Conservation (phyloP, 2,888 invertebrate genomes). For the Dynastes grantii region DNA sequence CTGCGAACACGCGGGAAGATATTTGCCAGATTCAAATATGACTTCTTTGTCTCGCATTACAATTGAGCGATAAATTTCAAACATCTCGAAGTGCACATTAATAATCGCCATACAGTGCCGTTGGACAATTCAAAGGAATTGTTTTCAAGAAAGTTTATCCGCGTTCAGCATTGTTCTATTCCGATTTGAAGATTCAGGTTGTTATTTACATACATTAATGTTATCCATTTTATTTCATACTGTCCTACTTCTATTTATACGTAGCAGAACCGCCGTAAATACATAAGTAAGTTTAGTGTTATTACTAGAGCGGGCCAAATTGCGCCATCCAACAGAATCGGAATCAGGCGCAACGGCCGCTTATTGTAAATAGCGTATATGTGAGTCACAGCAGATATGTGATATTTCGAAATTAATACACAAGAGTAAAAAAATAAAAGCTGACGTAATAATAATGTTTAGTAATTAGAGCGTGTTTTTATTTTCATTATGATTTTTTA, state of each 20-base stretch:
- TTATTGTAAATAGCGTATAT: no score
- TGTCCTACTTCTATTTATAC: constrained; percentile 12
- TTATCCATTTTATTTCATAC: neutral
- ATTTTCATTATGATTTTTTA: no score
- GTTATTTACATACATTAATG: constrained; percentile 13
- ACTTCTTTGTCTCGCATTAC: constrained; percentile 5
- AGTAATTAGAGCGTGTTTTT: no score
- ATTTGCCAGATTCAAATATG: neutral
- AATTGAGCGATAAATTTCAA: constrained; percentile 6
- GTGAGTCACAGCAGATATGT: no score
- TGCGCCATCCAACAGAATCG: no score
- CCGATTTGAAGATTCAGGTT: constrained; percentile 16
- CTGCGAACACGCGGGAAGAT: neutral
- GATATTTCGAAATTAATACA: no score
- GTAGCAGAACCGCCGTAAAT: neutral
- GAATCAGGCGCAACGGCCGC: no score
- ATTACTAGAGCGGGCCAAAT: no score
- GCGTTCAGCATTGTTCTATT: constrained; percentile 1
- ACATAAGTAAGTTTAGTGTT: constrained; percentile 4
- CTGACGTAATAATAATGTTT: no score
- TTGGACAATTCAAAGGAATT: constrained; percentile 16
- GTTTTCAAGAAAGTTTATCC: constrained; percentile 10
- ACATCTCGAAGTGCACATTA: neutral
- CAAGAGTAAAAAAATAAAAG: no score
- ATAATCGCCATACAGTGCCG: neutral